phyloP scores from a whole-genome alignment of 2,113 vertebrate genomes.

The Alligator sinensis region DNA sequence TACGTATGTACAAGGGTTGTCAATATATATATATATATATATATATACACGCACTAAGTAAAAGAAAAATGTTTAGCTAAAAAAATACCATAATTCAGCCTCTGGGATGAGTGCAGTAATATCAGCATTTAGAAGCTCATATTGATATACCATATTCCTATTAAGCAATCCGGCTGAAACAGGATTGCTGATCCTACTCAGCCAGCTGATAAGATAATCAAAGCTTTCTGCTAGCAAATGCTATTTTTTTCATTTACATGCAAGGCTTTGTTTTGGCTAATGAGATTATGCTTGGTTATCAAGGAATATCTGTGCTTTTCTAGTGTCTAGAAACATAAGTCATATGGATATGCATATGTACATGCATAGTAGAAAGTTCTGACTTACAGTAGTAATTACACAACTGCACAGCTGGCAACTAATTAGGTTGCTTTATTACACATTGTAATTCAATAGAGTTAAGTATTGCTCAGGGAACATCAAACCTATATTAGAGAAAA shows the following conservation, averaged over 20 bases:
- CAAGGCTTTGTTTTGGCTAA: neutral
- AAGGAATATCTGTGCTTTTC: neutral
- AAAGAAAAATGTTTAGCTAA: too few relatives aligned
- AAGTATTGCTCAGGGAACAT: neutral
- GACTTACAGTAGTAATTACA: slow-evolving; percentile 26
- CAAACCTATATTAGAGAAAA: slow-evolving; percentile 30
- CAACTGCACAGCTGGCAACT: slow-evolving; percentile 12
- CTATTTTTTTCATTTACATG: neutral
- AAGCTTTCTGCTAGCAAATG: neutral
- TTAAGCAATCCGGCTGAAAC: neutral
- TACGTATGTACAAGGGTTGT: too few relatives aligned
- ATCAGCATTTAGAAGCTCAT: neutral
- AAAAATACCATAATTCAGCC: too few relatives aligned
- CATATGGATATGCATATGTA: neutral
- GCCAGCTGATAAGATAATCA: neutral
- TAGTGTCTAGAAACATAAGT: neutral
- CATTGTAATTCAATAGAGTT: neutral
- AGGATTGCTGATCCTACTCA: neutral
- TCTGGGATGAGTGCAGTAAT: neutral
- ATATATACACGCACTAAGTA: too few relatives aligned
- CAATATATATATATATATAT: too few relatives aligned
- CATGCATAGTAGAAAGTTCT: neutral
- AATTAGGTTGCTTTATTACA: neutral
- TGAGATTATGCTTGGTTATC: neutral
- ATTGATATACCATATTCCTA: neutral